Evolutionary conservation across 2,888 invertebrate species (phyloP), one percentile per base, ranked within the genome.

Genomic region (Drosophila infuscata): DNA sequence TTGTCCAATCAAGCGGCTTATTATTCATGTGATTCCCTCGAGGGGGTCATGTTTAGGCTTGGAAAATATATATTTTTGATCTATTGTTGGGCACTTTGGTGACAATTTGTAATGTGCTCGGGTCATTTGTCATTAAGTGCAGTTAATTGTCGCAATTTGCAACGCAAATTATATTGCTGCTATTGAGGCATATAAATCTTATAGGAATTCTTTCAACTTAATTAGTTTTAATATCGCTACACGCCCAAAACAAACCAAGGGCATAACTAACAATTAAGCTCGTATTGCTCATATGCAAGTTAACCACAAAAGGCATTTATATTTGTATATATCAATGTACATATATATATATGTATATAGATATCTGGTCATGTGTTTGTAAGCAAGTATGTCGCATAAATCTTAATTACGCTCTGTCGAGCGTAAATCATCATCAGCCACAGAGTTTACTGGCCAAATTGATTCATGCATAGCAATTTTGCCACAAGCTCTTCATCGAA

Each of bases 371-470:
- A 60, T 57, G 46, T 75, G 79, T 67, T 79, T 76, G 78, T 60
- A 52, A 65, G 81, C 72, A 80, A 81, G 76, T 78, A 61, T 69
- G 73, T 52, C 69, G 78, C 79, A 88, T 88, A 88, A 88, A 88
- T 90, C 89, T 88, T 90, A 88, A 88, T 88, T 90, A 89, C 88
- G 87, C 90, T 89, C 63, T 88, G 85, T 73, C 71, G 79, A 89
- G 88, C 88, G 89, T 90, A 88, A 88, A 88, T 88, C 90, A 90
- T 88, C 90, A 88, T 88, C 90, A 89, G 79, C 58, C 67, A n/a
- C 74, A 61, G 58, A 69, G 57, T 48, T 62, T 48, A 58, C 66
- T 58, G 58, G 72, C 78, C 49, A 84, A 86, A 88, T 89, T 83
- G 89, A 84, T 84, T 89, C 86, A 74, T 69, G 81, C 83, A 43